Base-by-base conservation (phyloP, 2,113 vertebrate genomes). In the Limnothrissa miodon region DNA sequence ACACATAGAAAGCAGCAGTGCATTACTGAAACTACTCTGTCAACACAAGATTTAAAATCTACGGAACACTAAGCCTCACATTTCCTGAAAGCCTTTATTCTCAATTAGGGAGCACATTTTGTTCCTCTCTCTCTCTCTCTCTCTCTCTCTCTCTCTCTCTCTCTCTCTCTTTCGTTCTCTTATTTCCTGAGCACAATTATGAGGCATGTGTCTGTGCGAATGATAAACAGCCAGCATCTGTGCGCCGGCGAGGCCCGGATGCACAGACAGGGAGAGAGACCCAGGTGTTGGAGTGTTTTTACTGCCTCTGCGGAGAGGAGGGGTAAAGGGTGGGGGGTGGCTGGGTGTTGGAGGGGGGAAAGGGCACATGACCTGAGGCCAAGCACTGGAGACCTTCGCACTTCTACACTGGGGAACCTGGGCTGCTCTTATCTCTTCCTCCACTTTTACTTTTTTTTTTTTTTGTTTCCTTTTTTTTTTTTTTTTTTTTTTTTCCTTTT, bases 211-310 rank as follows among this genome's bases (percentile, higher is more conserved):
- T 82, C 74, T 86, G 56, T 56, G 80, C 78, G 46, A 79, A 87
- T 88, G 89, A 91, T 88, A 89, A 90, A 91, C 85, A 79, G 78
- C 45, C 78, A 79, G 74, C 56, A 81, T 90, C 85, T 45, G 88
- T 88, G 82, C 66, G 83, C 87, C 87, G 85, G 88, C 90, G 93
- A 90, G 86, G 95, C 94, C 95, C 89, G 94, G 95, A 94, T 94
- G 95, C 93, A 95, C 87, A 83, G 93, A 91, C 89, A 87, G 91
- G 88, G 90, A 90, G 87, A 93, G 90, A 93, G 90, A 93, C 91
- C 93, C 92, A 94, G 93, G 93, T 95, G 94, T 91, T 93, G 92
- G 85, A 91, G 91, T 93, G 90, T 94, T 94, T 95, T 93, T 90
- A 92, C 92, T 92, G 91, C 87, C 90, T 95, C 91, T 92, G 90